Evolutionary conservation across 2,888 invertebrate genomes (phyloP), one percentile per base, ranked within the genome.

Genomic region (Apodemia duryi): DNA sequence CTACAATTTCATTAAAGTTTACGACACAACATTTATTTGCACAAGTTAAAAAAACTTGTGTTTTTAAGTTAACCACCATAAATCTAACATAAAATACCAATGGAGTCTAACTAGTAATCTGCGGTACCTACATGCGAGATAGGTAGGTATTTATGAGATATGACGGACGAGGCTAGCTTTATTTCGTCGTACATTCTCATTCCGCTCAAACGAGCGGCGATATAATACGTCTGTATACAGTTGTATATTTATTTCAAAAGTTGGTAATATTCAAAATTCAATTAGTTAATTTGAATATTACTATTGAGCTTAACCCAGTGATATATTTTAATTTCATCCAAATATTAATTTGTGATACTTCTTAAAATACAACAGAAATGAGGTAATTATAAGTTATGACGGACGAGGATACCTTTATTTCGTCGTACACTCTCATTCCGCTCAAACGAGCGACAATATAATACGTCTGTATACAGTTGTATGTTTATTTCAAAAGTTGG

Each of bases 221-320:
- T 80, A 79, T 78, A 80, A 77, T 77, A 78, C 72, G 74, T 75
- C 77, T 72, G 69, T 73, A 74, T 76, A 79, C 74, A 73, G 71
- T 74, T 77, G 78, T 77, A 83, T 88, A 84, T 87, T 87, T 85
- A 32, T 3, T 32, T 32, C 32, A 3, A 32, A 32, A 32, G 2
- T 32, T 32, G 4, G 4, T 61, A 21, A 21, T 21, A 21, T 21
- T 21, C 21, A 21, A 21, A 21, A 21, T 21, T 21, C 21, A 21
- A 21, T 21, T 21, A 21, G 21, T 21, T 21, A 21, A 21, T 21
- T 21, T 21, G 21, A 21, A 21, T 21, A 21, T 21, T 21, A 21
- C 21, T 21, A 21, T 21, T 21, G 21, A 21, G 21, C 21, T 21
- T 21, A 21, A 21, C 21, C 21, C 21, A 21, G 1, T 21, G 21